Conservation (phyloP, 2,888 invertebrate genomes). For the Apotomis turbidana region DNA sequence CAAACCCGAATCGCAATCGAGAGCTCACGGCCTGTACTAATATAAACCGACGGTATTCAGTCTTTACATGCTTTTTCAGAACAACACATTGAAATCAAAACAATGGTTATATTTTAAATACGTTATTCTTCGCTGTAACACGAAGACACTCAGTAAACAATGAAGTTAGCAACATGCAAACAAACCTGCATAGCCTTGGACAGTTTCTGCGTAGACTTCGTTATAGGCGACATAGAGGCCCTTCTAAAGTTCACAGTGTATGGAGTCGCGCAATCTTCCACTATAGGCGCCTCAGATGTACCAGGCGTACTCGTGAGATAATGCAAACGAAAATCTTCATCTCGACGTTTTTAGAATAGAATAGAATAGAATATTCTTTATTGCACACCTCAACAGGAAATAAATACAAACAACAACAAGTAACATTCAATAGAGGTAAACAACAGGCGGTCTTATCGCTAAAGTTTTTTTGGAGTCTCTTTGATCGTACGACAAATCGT, state of each 20-base stretch:
- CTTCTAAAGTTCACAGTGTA: constrained; percentile 81
- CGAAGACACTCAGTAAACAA: constrained; percentile 27
- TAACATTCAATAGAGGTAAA: too few relatives aligned
- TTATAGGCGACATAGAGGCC: constrained; percentile 94
- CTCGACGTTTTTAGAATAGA: too few relatives aligned
- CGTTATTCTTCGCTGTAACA: constrained; percentile 23
- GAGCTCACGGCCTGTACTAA: too few relatives aligned
- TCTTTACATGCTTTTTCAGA: too few relatives aligned
- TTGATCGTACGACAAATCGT: constrained; percentile 55
- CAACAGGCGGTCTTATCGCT: too few relatives aligned
- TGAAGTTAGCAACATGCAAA: constrained; percentile 43
- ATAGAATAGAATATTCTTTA: too few relatives aligned
- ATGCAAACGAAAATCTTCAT: constrained; percentile 59
- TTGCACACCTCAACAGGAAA: too few relatives aligned
- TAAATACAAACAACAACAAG: too few relatives aligned
- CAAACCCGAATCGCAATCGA: too few relatives aligned
- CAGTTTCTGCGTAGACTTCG: constrained; percentile 93
- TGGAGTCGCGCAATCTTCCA: constrained; percentile 71
- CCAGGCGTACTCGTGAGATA: constrained; percentile 80
- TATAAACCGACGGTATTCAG: too few relatives aligned
- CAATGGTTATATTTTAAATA: not conserved
- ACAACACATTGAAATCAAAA: too few relatives aligned
- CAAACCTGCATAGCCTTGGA: constrained; percentile 95
- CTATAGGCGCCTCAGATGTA: constrained; percentile 59
- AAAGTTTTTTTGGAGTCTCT: constrained; percentile 69